phyloP scores from a whole-genome alignment of 2,797 vertebrate genomes.

The Pampus argenteus region DNA sequence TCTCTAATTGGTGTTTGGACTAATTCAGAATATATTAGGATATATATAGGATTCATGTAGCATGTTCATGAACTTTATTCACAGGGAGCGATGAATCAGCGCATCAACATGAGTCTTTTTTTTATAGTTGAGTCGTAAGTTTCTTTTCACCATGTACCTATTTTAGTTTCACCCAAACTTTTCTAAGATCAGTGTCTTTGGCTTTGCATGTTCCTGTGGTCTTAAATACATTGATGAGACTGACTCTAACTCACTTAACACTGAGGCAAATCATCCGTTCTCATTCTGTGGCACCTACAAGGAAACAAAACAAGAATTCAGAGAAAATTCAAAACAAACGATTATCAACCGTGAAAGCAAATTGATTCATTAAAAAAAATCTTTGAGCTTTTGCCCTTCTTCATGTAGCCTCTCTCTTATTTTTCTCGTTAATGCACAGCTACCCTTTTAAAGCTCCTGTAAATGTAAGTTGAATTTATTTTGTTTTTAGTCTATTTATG shows the following conservation, averaged over 20 bases:
- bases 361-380: conserved; percentile 8
- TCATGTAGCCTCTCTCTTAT: conserved; percentile 6
- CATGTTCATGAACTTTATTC: background rate
- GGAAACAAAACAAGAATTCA: conserved; percentile 14
- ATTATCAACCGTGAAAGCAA: background rate
- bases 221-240: conserved; percentile 1
- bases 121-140: background rate
- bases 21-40: background rate
- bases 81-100: background rate
- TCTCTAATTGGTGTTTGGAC: background rate
- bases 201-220: background rate
- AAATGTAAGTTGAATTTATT: background rate
- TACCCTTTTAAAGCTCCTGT: background rate
- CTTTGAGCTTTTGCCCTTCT: background rate
- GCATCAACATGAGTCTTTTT: background rate
- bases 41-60: conserved; percentile 8
- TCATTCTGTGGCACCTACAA: background rate
- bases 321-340: conserved; percentile 2
- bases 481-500: background rate
- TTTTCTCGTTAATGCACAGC: background rate
- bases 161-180: background rate
- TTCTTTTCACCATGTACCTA: background rate
- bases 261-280: conserved; percentile 1
- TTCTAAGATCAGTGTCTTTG: background rate
- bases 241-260: conserved; percentile 1